phyloP scores from a whole-genome alignment of 2,113 vertebrate genomes.

The Turdus rufiventris region DNA sequence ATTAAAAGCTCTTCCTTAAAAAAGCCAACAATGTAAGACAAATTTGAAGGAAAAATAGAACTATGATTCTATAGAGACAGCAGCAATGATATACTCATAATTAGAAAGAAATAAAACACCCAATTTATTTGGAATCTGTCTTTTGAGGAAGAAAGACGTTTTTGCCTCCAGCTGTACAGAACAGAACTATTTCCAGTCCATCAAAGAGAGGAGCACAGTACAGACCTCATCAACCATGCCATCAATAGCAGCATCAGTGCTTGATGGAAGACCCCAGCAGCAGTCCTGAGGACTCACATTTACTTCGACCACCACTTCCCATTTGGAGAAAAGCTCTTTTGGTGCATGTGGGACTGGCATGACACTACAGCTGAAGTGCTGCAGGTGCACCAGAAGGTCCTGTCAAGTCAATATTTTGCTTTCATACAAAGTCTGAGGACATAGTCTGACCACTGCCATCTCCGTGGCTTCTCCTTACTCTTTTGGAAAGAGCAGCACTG shows the following conservation, averaged over 20 bases:
- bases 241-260: neutral
- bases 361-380: neutral
- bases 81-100: neutral
- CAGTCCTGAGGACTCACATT: neutral
- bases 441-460: neutral
- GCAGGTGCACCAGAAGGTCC: neutral
- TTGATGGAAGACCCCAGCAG: neutral
- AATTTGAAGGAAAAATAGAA: conserved; percentile 9
- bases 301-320: neutral
- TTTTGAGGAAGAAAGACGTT: conserved; percentile 29
- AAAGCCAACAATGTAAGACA: neutral
- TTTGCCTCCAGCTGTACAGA: conserved; percentile 21
- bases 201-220: conserved; percentile 4
- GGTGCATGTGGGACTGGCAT: neutral
- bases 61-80: neutral
- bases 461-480: neutral
- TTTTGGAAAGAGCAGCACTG: neutral
- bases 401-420: neutral
- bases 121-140: neutral
- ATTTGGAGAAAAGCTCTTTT: neutral
- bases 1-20: neutral
- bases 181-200: conserved; percentile 35
- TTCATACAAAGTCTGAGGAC: neutral
- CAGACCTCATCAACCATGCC: conserved; percentile 10
- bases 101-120: neutral